Conservation (phyloP, 2,888 invertebrate species). For the Alloscopus bannaensis region DNA sequence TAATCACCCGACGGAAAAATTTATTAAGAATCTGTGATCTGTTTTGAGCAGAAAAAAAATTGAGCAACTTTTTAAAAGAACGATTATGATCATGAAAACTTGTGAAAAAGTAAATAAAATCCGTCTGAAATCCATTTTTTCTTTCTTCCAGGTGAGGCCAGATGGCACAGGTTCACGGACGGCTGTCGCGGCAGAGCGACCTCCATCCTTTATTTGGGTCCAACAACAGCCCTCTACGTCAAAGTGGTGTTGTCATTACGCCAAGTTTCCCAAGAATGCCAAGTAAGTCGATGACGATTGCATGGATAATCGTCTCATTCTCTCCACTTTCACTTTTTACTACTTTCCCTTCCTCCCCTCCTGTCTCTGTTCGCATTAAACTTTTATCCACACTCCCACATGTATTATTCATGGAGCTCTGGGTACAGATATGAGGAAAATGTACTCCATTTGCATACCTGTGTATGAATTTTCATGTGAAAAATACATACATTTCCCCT, state of each 20-base stretch:
- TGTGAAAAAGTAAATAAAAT: too few species aligned
- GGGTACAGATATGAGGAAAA: too few species aligned
- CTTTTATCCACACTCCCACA: too few species aligned
- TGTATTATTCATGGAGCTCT: not conserved
- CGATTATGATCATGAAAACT: too few species aligned
- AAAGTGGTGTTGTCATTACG: constrained; percentile 74
- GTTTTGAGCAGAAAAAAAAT: too few species aligned
- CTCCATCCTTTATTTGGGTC: constrained; percentile 73
- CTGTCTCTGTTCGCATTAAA: too few species aligned
- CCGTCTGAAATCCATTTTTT: too few species aligned
- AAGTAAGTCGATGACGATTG: constrained; percentile 83
- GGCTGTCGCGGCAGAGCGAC: constrained; percentile 70
- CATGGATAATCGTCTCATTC: constrained; percentile 2
- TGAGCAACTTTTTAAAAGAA: too few species aligned
- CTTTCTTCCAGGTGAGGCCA: constrained; percentile 71
- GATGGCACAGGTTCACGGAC: constrained; percentile 73
- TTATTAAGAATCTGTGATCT: too few species aligned
- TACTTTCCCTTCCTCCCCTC: too few species aligned
- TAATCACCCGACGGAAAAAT: too few species aligned
- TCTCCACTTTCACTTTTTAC: too few species aligned
- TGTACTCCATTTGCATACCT: not conserved
- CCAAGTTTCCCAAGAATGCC: constrained; percentile 87
- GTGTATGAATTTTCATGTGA: not conserved
- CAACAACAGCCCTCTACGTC: constrained; percentile 70
- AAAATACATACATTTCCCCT: not conserved